phyloP scores from a whole-genome alignment of 2,888 invertebrate genomes.

The Silvanus unidentatus region DNA sequence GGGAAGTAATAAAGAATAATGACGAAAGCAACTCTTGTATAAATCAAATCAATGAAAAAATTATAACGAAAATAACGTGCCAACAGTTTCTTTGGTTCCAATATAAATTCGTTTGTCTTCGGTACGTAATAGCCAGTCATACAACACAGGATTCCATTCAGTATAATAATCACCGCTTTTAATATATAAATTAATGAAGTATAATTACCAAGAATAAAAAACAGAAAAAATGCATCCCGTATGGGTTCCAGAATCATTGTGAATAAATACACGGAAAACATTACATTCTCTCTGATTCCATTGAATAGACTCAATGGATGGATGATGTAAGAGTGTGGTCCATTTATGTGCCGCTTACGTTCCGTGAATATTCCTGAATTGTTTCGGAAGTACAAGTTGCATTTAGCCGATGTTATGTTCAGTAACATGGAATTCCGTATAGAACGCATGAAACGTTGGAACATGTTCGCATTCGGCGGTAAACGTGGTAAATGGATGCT shows the following conservation, averaged over 20 bases:
- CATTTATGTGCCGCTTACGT: neutral
- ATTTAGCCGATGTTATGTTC: neutral
- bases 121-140: neutral
- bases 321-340: neutral
- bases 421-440: neutral
- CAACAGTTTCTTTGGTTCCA: neutral
- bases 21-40: too few species aligned
- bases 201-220: too few species aligned
- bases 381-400: neutral
- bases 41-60: too few species aligned
- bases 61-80: neutral
- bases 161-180: too few species aligned
- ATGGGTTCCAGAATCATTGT: too few species aligned
- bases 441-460: neutral
- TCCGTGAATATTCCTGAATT: neutral
- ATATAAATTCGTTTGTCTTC: neutral
- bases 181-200: too few species aligned
- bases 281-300: neutral
- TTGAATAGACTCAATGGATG: constrained; percentile 2
- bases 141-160: neutral
- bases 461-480: neutral
- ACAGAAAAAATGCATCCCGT: neutral
- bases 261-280: neutral
- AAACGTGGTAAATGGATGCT: neutral
- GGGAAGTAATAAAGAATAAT: too few species aligned